Evolutionary conservation across 2,888 invertebrate genomes (phyloP), one percentile per base, ranked within the genome.

Genomic region (Lithosia quadra): DNA sequence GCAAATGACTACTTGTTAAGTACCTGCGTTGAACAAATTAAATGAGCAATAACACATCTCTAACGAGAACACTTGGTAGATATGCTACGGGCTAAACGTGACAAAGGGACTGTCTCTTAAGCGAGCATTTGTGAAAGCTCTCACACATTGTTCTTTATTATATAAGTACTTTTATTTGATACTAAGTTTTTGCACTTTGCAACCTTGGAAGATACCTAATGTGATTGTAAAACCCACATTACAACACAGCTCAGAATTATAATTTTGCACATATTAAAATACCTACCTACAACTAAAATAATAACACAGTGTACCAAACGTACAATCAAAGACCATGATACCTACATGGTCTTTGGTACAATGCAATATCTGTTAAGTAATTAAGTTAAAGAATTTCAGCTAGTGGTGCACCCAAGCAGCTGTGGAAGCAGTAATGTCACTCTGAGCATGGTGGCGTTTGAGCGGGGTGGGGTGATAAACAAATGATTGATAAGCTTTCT

Each of bases 31-130:
- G 82, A 87, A 86, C 84, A 85, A 85, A 85, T 86, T 87, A 88
- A 88, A 85, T 85, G 86, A 84, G 88, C 86, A 88, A 86, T 88
- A 87, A 89, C 87, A 87, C 85, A 86, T 88, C 74, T 83, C 85
- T 88, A 88, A 89, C 85, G 87, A 88, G 82, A 81, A 76, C 79
- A 77, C 83, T 78, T 69, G 69, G 76, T 79, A 77, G 56, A 68
- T 60, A 68, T 82, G 80, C 82, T 80, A 76, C 76, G 75, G 78
- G 78, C 80, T 85, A 83, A 85, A 87, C 86, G 86, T 87, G 87
- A 88, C 88, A 85, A 86, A 87, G 74, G 76, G 78, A 73, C 71
- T 84, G 79, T 63, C 73, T 78, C 78, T 83, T 80, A 83, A 83
- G 78, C 74, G 75, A 82, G 75, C 81, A 69, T 76, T 84, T 84